Conservation (phyloP, 2,888 invertebrate species). For the Ptilodon capucinus region DNA sequence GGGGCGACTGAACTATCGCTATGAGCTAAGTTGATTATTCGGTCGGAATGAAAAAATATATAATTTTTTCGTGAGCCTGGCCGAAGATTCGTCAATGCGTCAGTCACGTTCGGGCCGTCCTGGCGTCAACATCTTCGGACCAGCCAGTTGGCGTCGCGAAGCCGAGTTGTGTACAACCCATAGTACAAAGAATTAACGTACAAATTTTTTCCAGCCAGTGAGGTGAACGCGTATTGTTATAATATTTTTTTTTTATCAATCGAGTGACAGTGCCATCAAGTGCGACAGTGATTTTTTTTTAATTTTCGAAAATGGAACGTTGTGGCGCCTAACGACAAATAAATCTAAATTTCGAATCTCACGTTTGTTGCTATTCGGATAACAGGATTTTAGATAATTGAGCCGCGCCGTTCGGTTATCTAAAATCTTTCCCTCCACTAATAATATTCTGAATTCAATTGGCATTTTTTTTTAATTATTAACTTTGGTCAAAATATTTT, state of each 20-base stretch:
- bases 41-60: slow-evolving; percentile 74
- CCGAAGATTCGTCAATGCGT: slow-evolving; percentile 78
- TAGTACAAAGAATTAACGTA: slow-evolving; percentile 77
- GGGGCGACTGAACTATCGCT: slow-evolving; percentile 79
- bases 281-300: slow-evolving; percentile 52
- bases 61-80: slow-evolving; percentile 75
- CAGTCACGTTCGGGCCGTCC: slow-evolving; percentile 73
- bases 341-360: slow-evolving; percentile 44
- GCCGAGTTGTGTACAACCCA: slow-evolving; percentile 74
- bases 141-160: slow-evolving; percentile 59
- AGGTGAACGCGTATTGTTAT: slow-evolving; percentile 61
- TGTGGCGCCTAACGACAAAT: slow-evolving; percentile 43
- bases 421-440: slow-evolving; percentile 51
- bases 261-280: slow-evolving; percentile 71
- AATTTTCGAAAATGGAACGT: slow-evolving; percentile 53
- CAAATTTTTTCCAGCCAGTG: slow-evolving; percentile 73
- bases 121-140: slow-evolving; percentile 68
- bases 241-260: slow-evolving; percentile 37
- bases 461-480: slow-evolving; percentile 34
- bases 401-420: slow-evolving; percentile 57
- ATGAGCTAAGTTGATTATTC: slow-evolving; percentile 79
- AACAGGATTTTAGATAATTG: slow-evolving; percentile 67
- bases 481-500: slow-evolving; percentile 23
- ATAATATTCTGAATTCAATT: slow-evolving; percentile 29
- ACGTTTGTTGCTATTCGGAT: slow-evolving; percentile 53